Base-by-base conservation (phyloP, 92 coral and sea anemone genomes). In the Palythoa caribaeorum region DNA sequence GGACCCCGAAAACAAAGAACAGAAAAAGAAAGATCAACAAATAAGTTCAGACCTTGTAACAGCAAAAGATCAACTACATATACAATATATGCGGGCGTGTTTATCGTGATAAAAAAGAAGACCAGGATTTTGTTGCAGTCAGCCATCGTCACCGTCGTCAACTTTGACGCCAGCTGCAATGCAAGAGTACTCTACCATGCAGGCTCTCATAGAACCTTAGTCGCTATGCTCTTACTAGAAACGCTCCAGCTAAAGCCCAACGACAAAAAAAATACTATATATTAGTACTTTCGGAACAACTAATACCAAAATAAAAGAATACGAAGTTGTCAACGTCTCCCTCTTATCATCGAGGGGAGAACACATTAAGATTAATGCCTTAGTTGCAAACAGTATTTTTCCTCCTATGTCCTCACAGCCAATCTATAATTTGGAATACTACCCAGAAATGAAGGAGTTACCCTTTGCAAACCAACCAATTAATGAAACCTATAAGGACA, bases 401-500 rank as follows among this genome's bases (percentile, higher is more conserved):
- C 37, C 70, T n/a, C 28, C 70, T 63, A 63, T 63, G 28, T 63
- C 70, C 19, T 1, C 9, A 15, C 70, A 63, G 28, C 60, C 60
- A 54, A 54, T 3, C 60, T 63, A 19, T 63, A 13, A 63, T 63
- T 63, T 63, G 70, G 70, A 63, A 63, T 7, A 20, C 71, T 65
- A 15, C 71, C 71, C 28, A 65, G 71, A 71, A 71, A 71, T 71
- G 76, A 71, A 71, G 44, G 44, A 71, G 44, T 71, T 71, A 11
- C 21, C 35, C 39, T 71, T 71, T 28, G 76, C 76, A 71, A 35
- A 71, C 44, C 76, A 35, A 36, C 76, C 39, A 71, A 71, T 35
- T 71, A 71, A 28, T 36, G 13, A 71, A 71, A 71, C 44, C 5
- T 11, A 71, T 36, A 71, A 28, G 44, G 76, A 71, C 39, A 71